Base-by-base conservation (phyloP, 2,797 vertebrate genomes). In the Betta splendens region DNA sequence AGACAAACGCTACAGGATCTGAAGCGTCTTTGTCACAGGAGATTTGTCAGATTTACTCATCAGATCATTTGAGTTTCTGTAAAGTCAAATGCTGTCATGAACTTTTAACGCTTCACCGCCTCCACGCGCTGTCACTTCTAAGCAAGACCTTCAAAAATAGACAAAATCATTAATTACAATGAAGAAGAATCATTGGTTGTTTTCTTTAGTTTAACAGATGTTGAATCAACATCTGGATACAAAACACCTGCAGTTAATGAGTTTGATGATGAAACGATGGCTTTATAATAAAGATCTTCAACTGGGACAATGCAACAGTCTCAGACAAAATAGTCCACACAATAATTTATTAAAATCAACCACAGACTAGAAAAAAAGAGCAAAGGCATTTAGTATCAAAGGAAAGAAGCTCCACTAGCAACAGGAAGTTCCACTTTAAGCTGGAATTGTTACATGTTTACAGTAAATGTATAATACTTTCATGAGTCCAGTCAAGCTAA, bases 281-380 rank as follows among this genome's bases (percentile, higher is more conserved):
- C 9, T 36, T 17, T 21, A 5, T n/a, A 17, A 21, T 5, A 51
- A 2, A 38, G 15, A 39, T 9, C 3, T 20, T 21, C 10, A 20
- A 8, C 4, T 20, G 11, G 1, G 51, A 52, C 2, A 65, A 45
- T 37, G 33, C 81, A 64, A 26, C 47, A 81, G 50, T 29, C 67
- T 66, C 38, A 73, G 50, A 70, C 69, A 58, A 66, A 78, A 61
- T 37, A 58, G 8, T 83, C 29, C 72, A 84, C 87, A 87, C 81
- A 81, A 78, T 81, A 68, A 83, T 90, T 89, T 89, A 89, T 87
- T 90, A 79, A 90, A 89, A 82, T 79, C 74, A 82, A 82, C 60
- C 75, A 86, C 87, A 86, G 74, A 81, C 77, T 83, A 85, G 75
- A 85, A 86, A 86, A 32, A 87, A 83, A 81, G 62, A 72, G 77